Conservation (phyloP, 2,888 invertebrate genomes). For the Eristalis pertinax region DNA sequence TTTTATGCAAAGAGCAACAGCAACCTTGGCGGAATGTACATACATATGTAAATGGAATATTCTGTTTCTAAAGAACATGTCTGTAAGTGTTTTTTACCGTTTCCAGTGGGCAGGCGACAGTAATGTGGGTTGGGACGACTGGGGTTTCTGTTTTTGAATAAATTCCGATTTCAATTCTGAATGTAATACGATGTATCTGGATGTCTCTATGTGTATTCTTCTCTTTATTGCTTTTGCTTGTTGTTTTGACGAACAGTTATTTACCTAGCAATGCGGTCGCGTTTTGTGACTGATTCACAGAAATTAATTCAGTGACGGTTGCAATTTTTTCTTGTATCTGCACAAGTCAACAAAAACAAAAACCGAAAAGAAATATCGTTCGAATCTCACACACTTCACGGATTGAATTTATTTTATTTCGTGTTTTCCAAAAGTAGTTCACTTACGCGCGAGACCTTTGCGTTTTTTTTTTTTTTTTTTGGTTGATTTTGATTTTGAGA, state of each 20-base stretch:
- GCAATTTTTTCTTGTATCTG: slow-evolving; percentile 5
- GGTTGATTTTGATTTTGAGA: too few species aligned
- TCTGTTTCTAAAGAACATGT: slow-evolving; percentile 35
- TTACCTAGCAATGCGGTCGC: slow-evolving; percentile 4
- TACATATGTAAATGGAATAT: slow-evolving; percentile 28
- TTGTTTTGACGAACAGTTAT: slow-evolving; percentile 29
- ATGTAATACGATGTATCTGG: background rate
- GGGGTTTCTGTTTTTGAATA: slow-evolving; percentile 7
- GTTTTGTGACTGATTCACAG: background rate
- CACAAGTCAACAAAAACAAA: background rate
- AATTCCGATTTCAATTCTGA: slow-evolving; percentile 44
- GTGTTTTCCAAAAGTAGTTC: background rate
- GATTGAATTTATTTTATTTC: background rate
- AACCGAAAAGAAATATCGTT: too few species aligned
- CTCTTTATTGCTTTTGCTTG: background rate
- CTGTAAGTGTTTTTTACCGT: slow-evolving; percentile 55
- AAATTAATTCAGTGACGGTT: slow-evolving; percentile 24
- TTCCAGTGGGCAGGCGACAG: slow-evolving; percentile 15
- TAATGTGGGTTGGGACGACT: background rate
- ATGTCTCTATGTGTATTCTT: background rate
- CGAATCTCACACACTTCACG: background rate
- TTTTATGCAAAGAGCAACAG: slow-evolving; percentile 63
- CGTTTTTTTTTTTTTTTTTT: too few species aligned
- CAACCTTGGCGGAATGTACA: slow-evolving; percentile 67
- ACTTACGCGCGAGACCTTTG: background rate